Evolutionary conservation across 2,113 vertebrate genomes (phyloP).

Genomic region (Chionodraco myersi): DNA sequence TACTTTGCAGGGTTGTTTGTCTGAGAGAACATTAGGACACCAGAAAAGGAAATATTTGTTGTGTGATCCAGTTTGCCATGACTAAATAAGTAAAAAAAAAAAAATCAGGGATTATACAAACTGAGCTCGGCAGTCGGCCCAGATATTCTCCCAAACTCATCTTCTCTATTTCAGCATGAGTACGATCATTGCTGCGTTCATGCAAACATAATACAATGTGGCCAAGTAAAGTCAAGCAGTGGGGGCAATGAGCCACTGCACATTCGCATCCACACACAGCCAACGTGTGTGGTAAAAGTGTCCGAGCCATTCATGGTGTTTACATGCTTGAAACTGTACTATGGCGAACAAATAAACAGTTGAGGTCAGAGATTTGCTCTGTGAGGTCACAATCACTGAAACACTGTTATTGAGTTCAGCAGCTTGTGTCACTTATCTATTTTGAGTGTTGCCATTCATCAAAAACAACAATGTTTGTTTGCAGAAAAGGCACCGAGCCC

Average conservation of each 20-base stretch:
- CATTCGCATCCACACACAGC: neutral
- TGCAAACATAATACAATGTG: slow-evolving; percentile 47
- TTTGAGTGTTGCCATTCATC: slow-evolving; percentile 10
- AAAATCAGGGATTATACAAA: slow-evolving; percentile 57
- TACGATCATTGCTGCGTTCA: slow-evolving; percentile 49
- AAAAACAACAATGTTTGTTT: slow-evolving; percentile 42
- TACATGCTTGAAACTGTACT: slow-evolving; percentile 12
- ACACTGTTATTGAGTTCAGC: neutral
- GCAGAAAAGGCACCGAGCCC: slow-evolving; percentile 17
- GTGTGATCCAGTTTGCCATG: slow-evolving; percentile 45
- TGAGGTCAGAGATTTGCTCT: slow-evolving; percentile 27
- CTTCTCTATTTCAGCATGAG: slow-evolving; percentile 65
- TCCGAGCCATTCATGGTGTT: slow-evolving; percentile 7
- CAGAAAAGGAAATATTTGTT: slow-evolving; percentile 57
- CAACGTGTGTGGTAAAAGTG: slow-evolving; percentile 8
- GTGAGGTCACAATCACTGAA: slow-evolving; percentile 8
- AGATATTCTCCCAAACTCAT: slow-evolving; percentile 53
- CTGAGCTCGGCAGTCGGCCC: slow-evolving; percentile 33
- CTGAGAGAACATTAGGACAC: slow-evolving; percentile 32
- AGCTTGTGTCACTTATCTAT: slow-evolving; percentile 19
- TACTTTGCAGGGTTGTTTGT: slow-evolving; percentile 42
- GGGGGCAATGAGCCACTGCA: slow-evolving; percentile 10
- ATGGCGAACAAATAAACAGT: slow-evolving; percentile 16
- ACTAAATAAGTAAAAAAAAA: slow-evolving; percentile 62
- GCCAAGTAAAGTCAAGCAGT: slow-evolving; percentile 30